Base-by-base conservation (phyloP, 2,797 vertebrate species). In the Tolypeutes matacus region DNA sequence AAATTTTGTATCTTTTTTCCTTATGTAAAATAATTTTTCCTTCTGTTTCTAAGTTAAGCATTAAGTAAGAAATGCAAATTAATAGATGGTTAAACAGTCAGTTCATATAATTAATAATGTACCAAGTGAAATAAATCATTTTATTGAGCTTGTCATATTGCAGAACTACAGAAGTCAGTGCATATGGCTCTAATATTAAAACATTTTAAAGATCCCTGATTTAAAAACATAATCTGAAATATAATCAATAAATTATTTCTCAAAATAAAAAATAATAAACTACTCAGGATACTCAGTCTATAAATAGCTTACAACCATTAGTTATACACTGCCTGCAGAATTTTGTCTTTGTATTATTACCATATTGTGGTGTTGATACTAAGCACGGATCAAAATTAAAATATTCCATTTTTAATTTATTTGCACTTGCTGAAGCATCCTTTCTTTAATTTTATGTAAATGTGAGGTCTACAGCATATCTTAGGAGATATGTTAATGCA, bases 361-460 rank as follows among this genome's bases (percentile, higher is more conserved):
- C 95, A 91, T 94, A 95, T 97, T 97, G 95, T 97, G 97, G 97
- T 97, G 96, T 97, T 98, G 97, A 95, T 98, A 95, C 96, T 98
- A 98, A 98, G 98, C 98, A 98, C 69, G 96, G 95, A 98, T 98
- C 96, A 96, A 97, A 98, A 98, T 98, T 98, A 97, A 98, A 98
- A 98, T 98, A 98, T 97, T 98, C 93, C 2, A 90, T 98, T 98
- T 98, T 97, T 98, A 97, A 98, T 98, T 97, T 98, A 98, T 98
- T 98, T 98, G 98, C 98, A 98, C 98, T 98, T 98, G 82, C 95
- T 97, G 94, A 97, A 97, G 85, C 96, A 97, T 97, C 98, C 96
- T 98, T 98, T 97, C 95, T 97, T 98, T 98, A 98, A 98, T 98
- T 98, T 98, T 96, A 98, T 98, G 98, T 97, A 98, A 98, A 98